Evolutionary conservation across 2,113 vertebrate species (phyloP).

Genomic region (Atractosteus spatula): DNA sequence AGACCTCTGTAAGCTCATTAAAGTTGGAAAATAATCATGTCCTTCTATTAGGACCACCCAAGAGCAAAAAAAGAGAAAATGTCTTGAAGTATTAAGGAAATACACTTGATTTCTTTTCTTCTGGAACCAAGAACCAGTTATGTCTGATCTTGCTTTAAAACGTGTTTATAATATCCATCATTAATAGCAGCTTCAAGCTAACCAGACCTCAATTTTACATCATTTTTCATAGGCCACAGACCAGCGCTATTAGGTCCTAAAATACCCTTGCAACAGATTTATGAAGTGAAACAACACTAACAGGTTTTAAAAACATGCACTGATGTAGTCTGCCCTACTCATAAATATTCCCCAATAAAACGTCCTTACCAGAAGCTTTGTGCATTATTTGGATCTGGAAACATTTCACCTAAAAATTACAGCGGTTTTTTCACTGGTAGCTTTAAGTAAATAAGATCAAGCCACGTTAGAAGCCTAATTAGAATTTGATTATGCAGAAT

Average conservation of each 20-base stretch:
- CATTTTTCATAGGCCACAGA: conserved; percentile 46
- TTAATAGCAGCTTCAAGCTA: conserved; percentile 64
- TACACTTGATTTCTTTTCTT: conserved; percentile 66
- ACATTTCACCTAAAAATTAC: too few relatives aligned
- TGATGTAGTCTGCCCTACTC: too few relatives aligned
- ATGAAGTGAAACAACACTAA: conserved; percentile 48
- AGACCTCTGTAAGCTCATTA: conserved; percentile 60
- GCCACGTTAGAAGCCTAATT: too few relatives aligned
- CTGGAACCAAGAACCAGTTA: conserved; percentile 60
- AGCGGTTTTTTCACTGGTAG: too few relatives aligned
- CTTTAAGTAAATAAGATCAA: too few relatives aligned
- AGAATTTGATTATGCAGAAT: too few relatives aligned
- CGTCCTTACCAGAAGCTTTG: too few relatives aligned
- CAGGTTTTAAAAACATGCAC: conserved; percentile 25
- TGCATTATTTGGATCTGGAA: too few relatives aligned
- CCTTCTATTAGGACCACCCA: conserved; percentile 69
- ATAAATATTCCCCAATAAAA: too few relatives aligned
- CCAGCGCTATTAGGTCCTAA: conserved; percentile 43
- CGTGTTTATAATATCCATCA: conserved; percentile 68
- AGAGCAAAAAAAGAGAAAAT: conserved; percentile 48
- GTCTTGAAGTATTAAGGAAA: conserved; percentile 66
- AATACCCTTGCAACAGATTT: conserved; percentile 32
- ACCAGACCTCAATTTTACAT: conserved; percentile 47
- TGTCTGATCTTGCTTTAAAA: conserved; percentile 66
- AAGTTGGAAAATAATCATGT: conserved; percentile 61